These are phyloP conservation scores for Hirtodrosophila trivittata DNA, from an alignment of 2,888 invertebrate species.

Conservation along the genomic window DNA sequence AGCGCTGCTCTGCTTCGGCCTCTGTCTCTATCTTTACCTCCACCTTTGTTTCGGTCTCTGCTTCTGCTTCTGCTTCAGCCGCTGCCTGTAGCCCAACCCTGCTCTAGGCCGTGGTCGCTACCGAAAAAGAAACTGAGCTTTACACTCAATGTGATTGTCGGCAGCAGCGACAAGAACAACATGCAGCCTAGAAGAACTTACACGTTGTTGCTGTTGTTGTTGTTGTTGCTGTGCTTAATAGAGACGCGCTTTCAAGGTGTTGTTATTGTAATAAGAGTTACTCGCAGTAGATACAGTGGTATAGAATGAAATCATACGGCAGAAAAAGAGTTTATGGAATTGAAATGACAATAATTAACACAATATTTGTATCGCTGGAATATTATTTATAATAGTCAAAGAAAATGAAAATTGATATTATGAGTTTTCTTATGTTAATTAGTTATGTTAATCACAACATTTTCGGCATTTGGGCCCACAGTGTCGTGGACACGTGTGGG, in stretches of 20 bases:
- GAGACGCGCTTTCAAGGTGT: constrained; percentile 22
- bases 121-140: constrained; percentile 61
- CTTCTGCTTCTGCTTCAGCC: constrained; percentile 6
- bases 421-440: too few relatives aligned
- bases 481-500: constrained; percentile 38
- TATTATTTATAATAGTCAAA: too few relatives aligned
- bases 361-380: too few relatives aligned
- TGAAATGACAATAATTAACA: too few relatives aligned
- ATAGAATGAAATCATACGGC: not conserved
- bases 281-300: constrained; percentile 41
- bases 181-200: constrained; percentile 25
- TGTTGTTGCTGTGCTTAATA: constrained; percentile 2
- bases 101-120: constrained; percentile 53
- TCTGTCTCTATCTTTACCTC: constrained; percentile 13
- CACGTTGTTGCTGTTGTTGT: constrained; percentile 9
- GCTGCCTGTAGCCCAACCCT: constrained; percentile 33
- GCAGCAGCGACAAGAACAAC: constrained; percentile 17
- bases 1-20: constrained; percentile 3
- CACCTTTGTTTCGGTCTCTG: not conserved
- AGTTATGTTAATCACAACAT: not conserved
- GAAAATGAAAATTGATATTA: too few relatives aligned
- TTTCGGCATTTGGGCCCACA: constrained; percentile 29
- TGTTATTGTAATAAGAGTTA: constrained; percentile 39
- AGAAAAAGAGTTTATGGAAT: too few relatives aligned
- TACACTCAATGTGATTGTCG: constrained; percentile 68